Conservation (phyloP, 2,113 vertebrate species). For the Halichoerus grypus region DNA sequence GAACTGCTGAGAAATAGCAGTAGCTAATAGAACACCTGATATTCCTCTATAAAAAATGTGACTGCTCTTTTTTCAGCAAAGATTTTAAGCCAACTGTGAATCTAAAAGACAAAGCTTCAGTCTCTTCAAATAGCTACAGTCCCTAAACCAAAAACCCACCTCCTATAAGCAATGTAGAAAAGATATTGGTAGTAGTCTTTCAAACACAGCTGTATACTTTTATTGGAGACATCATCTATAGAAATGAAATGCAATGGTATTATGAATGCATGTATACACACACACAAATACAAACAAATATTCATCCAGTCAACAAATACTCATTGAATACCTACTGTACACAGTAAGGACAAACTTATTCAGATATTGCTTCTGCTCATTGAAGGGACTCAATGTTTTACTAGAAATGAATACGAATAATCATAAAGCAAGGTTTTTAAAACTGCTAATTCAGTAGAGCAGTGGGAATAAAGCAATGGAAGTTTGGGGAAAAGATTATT, state of each 20-base stretch:
- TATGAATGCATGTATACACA: background rate
- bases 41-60: background rate
- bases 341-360: background rate
- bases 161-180: background rate
- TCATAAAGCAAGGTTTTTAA: background rate
- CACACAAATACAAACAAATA: background rate
- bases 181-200: background rate
- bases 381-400: background rate
- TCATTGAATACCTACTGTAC: background rate
- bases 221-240: background rate
- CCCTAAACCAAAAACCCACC: background rate
- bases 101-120: background rate
- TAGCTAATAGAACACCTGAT: constrained; percentile 15
- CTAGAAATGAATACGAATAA: background rate
- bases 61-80: background rate
- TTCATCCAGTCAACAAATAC: background rate
- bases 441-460: background rate
- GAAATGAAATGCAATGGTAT: background rate
- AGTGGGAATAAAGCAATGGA: background rate
- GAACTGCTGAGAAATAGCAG: background rate
- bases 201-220: background rate
- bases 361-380: background rate
- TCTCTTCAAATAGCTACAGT: constrained; percentile 20
- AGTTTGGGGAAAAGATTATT: background rate
- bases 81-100: background rate